phyloP scores from a whole-genome alignment of 2,113 vertebrate species.

The Catharus minimus region DNA sequence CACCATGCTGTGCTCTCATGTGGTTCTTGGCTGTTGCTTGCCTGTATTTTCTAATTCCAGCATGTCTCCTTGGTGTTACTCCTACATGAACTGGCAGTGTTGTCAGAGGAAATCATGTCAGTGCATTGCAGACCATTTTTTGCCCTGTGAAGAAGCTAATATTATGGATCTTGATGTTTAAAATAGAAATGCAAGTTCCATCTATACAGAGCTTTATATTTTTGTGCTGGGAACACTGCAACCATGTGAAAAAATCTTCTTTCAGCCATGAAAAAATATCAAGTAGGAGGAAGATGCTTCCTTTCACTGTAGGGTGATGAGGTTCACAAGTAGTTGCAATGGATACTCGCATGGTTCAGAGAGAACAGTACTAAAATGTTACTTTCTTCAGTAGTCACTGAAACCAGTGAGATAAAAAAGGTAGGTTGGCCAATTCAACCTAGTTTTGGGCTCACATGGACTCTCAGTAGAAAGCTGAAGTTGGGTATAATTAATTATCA shows the following conservation, averaged over 20 bases:
- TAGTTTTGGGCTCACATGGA: not conserved
- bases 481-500: not conserved
- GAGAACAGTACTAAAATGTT: not conserved
- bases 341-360: not conserved
- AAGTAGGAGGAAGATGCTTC: not conserved
- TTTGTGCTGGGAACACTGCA: not conserved
- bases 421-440: not conserved
- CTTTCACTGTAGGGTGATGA: not conserved
- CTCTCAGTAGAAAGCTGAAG: not conserved
- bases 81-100: conserved; percentile 58
- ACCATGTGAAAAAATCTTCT: not conserved
- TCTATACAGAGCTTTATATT: not conserved
- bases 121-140: conserved; percentile 27
- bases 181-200: not conserved
- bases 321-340: not conserved
- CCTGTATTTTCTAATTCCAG: conserved; percentile 52
- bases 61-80: conserved; percentile 20
- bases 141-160: conserved; percentile 5
- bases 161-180: not conserved
- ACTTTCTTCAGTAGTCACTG: not conserved
- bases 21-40: conserved; percentile 35
- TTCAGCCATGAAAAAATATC: not conserved
- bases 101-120: conserved; percentile 62
- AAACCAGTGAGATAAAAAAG: not conserved
- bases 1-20: not conserved